phyloP scores from a whole-genome alignment of 2,113 vertebrate species.

The Hippoglossus stenolepis region DNA sequence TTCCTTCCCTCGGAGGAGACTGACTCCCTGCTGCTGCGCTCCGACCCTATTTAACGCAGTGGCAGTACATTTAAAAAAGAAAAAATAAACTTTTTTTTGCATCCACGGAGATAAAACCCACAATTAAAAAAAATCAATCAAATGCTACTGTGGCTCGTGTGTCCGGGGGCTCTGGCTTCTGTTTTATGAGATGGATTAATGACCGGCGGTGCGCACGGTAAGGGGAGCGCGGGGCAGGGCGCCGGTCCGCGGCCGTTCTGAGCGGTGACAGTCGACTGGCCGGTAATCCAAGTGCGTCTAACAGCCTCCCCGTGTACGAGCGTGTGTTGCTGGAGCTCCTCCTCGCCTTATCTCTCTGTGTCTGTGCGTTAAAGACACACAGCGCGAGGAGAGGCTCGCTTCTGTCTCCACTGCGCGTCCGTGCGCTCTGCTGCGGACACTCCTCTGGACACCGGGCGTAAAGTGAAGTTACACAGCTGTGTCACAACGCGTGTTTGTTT shows the following conservation, averaged over 20 bases:
- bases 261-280: conserved; percentile 69
- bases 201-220: conserved; percentile 29
- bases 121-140: conserved; percentile 34
- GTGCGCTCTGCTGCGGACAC: not conserved
- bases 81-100: conserved; percentile 19
- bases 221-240: conserved; percentile 36
- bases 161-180: conserved; percentile 8
- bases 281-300: conserved; percentile 78
- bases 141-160: conserved; percentile 22
- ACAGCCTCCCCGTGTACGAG: conserved; percentile 61
- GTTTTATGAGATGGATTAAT: not conserved
- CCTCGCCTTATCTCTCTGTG: conserved; percentile 66
- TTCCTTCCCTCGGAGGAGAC: not conserved
- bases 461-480: too few relatives aligned
- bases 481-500: not conserved
- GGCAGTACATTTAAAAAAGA: not conserved
- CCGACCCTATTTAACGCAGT: conserved; percentile 49
- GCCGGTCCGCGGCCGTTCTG: conserved; percentile 50
- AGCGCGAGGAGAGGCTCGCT: not conserved
- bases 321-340: conserved; percentile 71
- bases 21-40: conserved; percentile 59
- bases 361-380: conserved; percentile 39
- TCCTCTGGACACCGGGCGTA: not conserved
- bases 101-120: conserved; percentile 58
- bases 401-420: not conserved